Evolutionary conservation across 2,113 vertebrate genomes (phyloP).

Genomic region (Euleptes europaea): DNA sequence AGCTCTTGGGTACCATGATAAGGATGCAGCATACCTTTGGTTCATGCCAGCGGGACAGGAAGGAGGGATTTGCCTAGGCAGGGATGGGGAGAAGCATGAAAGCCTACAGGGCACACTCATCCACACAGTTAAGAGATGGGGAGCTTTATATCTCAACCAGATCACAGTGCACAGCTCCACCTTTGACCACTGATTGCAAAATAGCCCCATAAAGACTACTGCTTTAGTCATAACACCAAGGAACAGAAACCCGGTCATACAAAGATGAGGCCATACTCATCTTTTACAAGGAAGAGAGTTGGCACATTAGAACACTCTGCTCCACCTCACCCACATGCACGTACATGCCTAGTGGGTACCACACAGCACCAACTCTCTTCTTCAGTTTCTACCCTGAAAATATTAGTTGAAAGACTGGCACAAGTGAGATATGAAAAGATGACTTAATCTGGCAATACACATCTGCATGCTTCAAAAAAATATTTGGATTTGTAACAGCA

Average conservation of each 20-base stretch:
- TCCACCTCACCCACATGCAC: constrained; percentile 55
- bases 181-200: not conserved
- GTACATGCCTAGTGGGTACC: constrained; percentile 39
- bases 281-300: not conserved
- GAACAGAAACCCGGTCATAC: too few species aligned
- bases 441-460: constrained; percentile 26
- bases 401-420: constrained; percentile 53
- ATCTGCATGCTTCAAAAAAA: constrained; percentile 43
- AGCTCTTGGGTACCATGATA: too few species aligned
- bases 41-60: too few species aligned
- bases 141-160: not conserved
- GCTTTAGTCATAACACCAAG: too few species aligned
- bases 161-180: not conserved
- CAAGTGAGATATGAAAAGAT: constrained; percentile 59
- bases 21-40: too few species aligned
- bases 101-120: not conserved
- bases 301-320: constrained; percentile 14
- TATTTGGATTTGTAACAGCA: constrained; percentile 48
- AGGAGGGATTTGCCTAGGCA: not conserved
- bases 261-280: constrained; percentile 24
- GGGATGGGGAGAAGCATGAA: too few species aligned
- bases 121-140: not conserved
- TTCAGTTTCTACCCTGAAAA: constrained; percentile 60
- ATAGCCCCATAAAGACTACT: too few species aligned
- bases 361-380: constrained; percentile 43